Base-by-base conservation (phyloP, 2,113 vertebrate species). In the Neoarius graeffei region DNA sequence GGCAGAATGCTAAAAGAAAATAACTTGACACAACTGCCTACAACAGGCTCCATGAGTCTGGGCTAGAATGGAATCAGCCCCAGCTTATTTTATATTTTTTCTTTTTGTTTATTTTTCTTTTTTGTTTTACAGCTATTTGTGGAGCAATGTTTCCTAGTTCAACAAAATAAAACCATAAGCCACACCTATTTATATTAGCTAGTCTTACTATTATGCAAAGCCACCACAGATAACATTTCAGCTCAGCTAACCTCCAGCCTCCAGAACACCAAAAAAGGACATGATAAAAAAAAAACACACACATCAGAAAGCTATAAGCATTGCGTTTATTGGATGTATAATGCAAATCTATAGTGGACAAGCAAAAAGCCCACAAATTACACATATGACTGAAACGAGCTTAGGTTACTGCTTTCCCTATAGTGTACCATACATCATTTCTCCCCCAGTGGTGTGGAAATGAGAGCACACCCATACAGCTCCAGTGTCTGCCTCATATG, bases 301-400 rank as follows among this genome's bases (percentile, higher is more conserved):
- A 19, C 69, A 64, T 80, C 60, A 84, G 27, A 57, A 85, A 56
- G 73, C 11, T 14, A 27, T 4, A 56, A 74, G 42, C 50, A 56
- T 59, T 81, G 54, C 56, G 56, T 84, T 62, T 86, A n/a, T 83
- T 90, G 76, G n/a, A 83, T 86, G 85, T 67, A 89, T 87, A 66
- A 81, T 25, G 79, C 20, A 69, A 64, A 48, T 69, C 82, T 76
- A 71, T 59, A 60, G 30, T 83, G 67, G 83, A 76, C 88, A 91
- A 89, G 87, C 84, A 84, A 83, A 89, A 79, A 83, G 59, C 77
- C 64, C 20, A 85, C 57, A 85, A 83, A 87, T 86, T 71, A 88
- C 85, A 89, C 50, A 30, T 73, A n/a, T 25, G 50, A 60, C 50
- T 84, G 35, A 90, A 85, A 86, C 66, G 66, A 48, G 74, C 56